Base-by-base conservation (phyloP, 1,140 invertebrate species). In the Drosophila kepulauana region DNA sequence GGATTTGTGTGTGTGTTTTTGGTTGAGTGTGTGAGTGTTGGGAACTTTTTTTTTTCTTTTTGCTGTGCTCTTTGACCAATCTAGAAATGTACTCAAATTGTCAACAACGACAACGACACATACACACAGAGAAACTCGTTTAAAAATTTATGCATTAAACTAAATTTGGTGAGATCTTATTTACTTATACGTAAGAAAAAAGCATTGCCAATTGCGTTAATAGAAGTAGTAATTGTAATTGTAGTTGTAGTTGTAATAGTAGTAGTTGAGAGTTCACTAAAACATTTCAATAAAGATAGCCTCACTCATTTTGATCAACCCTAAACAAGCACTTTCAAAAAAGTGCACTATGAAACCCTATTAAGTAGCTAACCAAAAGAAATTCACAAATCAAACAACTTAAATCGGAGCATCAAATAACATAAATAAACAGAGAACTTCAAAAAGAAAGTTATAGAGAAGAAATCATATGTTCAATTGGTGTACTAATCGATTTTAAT, bases 121-220 rank as follows among this genome's bases (percentile, higher is more conserved):
- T 76, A 84, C 76, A 82, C 72, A 82, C 76, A 85, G 52, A 72
- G 69, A 75, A 74, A 78, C 68, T 72, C 66, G 68, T 68, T 84
- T 79, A 41, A 56, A 57, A 70, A 58, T 48, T 49, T 64, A 70
- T 52, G 58, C 52, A 70, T 45, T 70, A 45, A 63, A 57, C 68
- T 61, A 70, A 70, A 62, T 57, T 48, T 59, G 66, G 66, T 75
- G 66, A 52, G 57, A 13, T 74, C 33, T 48, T 69, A 59, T 66
- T 58, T 20, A 45, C 35, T 57, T 57, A 57, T 46, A 46, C 6
- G 41, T 64, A 56, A 45, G 56, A 57, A 69, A 73, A 74, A 74
- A 74, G 57, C 71, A 74, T 74, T 69, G 71, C 71, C 71, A 74
- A 74, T 54, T 69, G 38, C 62, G 67, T 46, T 73, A 65, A 15